Base-by-base conservation (phyloP, 2,797 vertebrate species). In the Anisognathus igniventris region DNA sequence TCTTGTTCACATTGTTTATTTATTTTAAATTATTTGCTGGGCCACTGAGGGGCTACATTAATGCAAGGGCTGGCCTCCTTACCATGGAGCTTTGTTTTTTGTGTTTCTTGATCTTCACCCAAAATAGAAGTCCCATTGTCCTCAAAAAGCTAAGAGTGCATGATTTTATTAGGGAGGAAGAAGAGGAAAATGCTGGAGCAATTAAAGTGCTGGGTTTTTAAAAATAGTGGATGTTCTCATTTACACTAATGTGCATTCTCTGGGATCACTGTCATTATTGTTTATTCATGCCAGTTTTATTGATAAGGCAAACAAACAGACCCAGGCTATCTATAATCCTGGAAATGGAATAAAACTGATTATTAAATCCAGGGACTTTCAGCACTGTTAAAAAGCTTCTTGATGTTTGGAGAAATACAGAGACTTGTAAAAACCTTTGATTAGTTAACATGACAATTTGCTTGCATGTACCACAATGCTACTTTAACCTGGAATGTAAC, bases 1-100 rank as follows among this genome's bases (percentile, higher is more conserved):
- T 84, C 67, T 89, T 77, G 19, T 54, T 92, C 58, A 39, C 45
- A 17, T 87, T 82, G 85, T 82, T 96, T 92, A 73, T 79, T 92
- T 94, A 39, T 91, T 92, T 92, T 31, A 72, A 61, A 77, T 33
- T 75, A 72, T 74, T 96, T 83, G 33, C 44, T 81, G 44, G 86
- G 45, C 58, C 37, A n/a, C 44, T 56, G 45, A 80, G 47, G 11
- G 47, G 9, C 54, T 68, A 22, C 27, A 19, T 78, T 89, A 92
- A 80, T 87, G 48, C 44, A 66, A 64, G 20, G 10, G 8, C 72
- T 92, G 24, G 37, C 73, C 25, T 93, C 7, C 64, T 92, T 42
- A n/a, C 30, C n/a, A 8, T 22, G 28, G 39, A 75, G 54, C 12
- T 65, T 42, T 54, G 30, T 54, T 42, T 70, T 42, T 17, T 54